Evolutionary conservation across 2,113 vertebrate genomes (phyloP).

Genomic region (Tautogolabrus adspersus): DNA sequence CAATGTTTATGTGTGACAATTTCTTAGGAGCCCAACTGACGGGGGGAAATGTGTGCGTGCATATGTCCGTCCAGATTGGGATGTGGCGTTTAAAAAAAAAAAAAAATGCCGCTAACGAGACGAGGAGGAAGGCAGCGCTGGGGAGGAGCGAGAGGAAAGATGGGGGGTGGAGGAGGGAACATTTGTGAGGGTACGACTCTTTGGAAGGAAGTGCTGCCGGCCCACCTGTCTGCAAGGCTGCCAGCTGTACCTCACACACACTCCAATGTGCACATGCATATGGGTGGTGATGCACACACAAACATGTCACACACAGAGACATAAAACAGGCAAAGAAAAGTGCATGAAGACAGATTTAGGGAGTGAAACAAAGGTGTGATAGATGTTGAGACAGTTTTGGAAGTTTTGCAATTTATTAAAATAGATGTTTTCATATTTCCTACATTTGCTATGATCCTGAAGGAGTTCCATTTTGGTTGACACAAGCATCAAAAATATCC

Average conservation of each 20-base stretch:
- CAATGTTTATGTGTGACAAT: conserved; percentile 77
- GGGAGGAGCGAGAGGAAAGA: conserved; percentile 33
- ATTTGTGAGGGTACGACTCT: conserved; percentile 78
- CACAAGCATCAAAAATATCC: no score
- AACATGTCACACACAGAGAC: conserved; percentile 27
- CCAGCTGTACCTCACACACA: conserved; percentile 72
- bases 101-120: conserved; percentile 76
- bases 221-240: conserved; percentile 81
- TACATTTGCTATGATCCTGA: no score
- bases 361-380: conserved; percentile 18
- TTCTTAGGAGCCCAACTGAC: conserved; percentile 67
- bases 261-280: conserved; percentile 35
- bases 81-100: conserved; percentile 60
- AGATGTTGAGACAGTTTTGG: background rate
- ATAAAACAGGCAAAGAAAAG: conserved; percentile 31
- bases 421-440: background rate
- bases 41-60: conserved; percentile 43
- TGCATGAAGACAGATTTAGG: conserved; percentile 31
- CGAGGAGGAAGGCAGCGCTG: conserved; percentile 30
- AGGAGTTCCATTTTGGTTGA: no score
- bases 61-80: conserved; percentile 82
- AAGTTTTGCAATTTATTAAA: background rate
- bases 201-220: conserved; percentile 77
- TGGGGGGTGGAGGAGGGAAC: conserved; percentile 50
- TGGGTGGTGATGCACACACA: conserved; percentile 44